These are phyloP conservation scores for Drosophila longiperda DNA, from an alignment of 2,888 invertebrate genomes.

Conservation along the genomic window DNA sequence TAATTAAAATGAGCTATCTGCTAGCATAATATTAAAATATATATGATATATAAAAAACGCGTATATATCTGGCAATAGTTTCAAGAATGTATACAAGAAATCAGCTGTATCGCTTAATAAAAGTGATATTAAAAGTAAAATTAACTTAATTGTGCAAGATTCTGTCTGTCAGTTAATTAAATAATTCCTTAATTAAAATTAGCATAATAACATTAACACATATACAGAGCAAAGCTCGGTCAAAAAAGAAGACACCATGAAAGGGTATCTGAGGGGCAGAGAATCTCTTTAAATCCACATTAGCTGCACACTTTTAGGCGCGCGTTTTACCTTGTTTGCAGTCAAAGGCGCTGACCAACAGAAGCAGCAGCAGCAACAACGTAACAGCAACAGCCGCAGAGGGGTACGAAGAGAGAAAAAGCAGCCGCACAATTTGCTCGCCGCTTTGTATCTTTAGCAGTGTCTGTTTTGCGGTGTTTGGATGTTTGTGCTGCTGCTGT, in stretches of 20 bases:
- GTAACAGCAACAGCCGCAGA: not conserved
- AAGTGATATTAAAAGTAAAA: not conserved
- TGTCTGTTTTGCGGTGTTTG: conserved; percentile 43
- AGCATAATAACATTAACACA: not conserved
- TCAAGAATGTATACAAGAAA: not conserved
- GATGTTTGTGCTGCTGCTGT: conserved; percentile 17
- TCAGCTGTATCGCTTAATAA: not conserved
- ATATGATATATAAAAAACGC: not conserved
- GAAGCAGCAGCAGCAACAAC: conserved; percentile 2
- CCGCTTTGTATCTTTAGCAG: conserved; percentile 63
- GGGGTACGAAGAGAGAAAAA: conserved; percentile 10
- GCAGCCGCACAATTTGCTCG: conserved; percentile 72
- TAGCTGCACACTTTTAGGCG: conserved; percentile 66
- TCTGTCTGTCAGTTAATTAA: not conserved
- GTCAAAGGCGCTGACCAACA: conserved; percentile 51
- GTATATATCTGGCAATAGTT: not conserved
- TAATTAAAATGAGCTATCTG: not conserved
- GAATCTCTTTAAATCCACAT: conserved; percentile 1
- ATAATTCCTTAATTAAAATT: not conserved
- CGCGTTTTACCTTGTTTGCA: conserved; percentile 65
- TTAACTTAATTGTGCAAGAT: not conserved
- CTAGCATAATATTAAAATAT: not conserved
- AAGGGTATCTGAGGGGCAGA: conserved; percentile 11
- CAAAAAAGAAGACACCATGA: not conserved
- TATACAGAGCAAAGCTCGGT: not conserved